Base-by-base conservation (phyloP, 2,113 vertebrate genomes). In the Anguilla rostrata region DNA sequence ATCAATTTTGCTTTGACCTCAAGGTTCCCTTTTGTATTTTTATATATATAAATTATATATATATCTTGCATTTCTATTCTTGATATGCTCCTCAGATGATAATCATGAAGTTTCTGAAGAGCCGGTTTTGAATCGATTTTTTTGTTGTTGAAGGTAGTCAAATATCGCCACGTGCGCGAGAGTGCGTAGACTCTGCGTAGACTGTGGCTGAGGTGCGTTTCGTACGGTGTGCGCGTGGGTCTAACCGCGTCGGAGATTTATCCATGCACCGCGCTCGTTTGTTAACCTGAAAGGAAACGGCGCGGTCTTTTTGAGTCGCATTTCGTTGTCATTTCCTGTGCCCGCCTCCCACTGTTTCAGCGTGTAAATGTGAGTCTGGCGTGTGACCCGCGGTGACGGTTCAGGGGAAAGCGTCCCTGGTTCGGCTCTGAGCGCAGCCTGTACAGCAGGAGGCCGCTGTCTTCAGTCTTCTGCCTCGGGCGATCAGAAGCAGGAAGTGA, bases 21-120 rank as follows among this genome's bases (percentile, higher is more conserved):
- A 82, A 41, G 7, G 16, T 82, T 22, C 81, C 43, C 9, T 82
- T 53, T 43, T 39, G 39, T 15, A n/a, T 49, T n/a, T 49, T 82
- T 49, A 53, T 53, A 34, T 56, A 39, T 78, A 80, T 34, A 78
- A 22, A 66, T 60, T 22, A 22, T 22, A 22, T 22, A 75, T 75
- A 29, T 75, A 75, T 75, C 71, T 75, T 75, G 71, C 71, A 75
- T 75, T 75, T 75, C 71, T 75, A 75, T 75, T 75, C 71, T 75
- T 75, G 71, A 75, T 75, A 75, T 75, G 71, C n/a, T 75, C n/a
- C 29, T 75, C 71, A 75, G 71, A 75, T 9, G n/a, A 26, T 75
- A 75, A 75, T 75, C n/a, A 26, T 66, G n/a, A 75, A 29, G 71
- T 75, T 75, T 75, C 71, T 75, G 71, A 75, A 75, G 71, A 75